Conservation (phyloP, 2,797 vertebrate genomes). For the Mormyrops boulengeri region DNA sequence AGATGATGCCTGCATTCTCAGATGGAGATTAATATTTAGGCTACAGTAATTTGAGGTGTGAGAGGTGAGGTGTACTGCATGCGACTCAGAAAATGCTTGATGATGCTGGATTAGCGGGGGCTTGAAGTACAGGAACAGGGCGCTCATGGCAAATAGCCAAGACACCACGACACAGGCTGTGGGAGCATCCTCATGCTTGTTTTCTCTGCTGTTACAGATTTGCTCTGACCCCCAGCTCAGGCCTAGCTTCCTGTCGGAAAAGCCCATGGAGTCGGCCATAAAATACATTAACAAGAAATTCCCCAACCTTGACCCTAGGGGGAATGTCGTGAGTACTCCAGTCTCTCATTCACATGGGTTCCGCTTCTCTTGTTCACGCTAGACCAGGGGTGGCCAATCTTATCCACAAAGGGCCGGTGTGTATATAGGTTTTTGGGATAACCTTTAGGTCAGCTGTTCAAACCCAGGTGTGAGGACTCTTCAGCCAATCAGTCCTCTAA, state of each 20-base stretch:
- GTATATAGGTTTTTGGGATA: too few species aligned
- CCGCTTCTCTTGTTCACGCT: background rate
- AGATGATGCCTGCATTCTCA: background rate
- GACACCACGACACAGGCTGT: background rate
- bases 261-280: constrained; percentile 75
- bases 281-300: constrained; percentile 92
- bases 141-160: background rate
- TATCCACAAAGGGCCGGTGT: too few species aligned
- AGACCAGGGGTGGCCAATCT: background rate
- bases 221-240: constrained; percentile 70
- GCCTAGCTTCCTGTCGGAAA: constrained; percentile 68
- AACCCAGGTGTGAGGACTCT: too few species aligned
- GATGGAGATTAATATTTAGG: background rate
- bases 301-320: constrained; percentile 78
- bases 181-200: background rate
- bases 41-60: background rate
- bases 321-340: constrained; percentile 53
- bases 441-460: too few species aligned
- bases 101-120: background rate
- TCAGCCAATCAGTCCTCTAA: too few species aligned
- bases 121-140: background rate
- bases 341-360: background rate
- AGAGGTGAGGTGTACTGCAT: background rate
- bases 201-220: constrained; percentile 43
- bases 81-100: background rate